Base-by-base conservation (phyloP, 2,113 vertebrate species). In the Hucho hucho region DNA sequence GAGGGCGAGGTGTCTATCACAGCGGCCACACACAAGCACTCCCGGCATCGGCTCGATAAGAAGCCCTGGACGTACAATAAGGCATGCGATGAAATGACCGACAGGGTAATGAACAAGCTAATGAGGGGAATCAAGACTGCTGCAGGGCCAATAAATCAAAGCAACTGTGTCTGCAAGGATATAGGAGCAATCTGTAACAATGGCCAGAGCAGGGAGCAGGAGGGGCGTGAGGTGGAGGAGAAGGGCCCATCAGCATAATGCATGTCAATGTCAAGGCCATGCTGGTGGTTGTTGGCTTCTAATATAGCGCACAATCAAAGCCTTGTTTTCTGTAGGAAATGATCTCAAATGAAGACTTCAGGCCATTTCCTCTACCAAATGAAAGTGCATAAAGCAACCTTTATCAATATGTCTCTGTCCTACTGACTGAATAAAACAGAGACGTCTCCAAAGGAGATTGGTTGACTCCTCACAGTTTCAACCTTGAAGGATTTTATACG, bases 21-120 rank as follows among this genome's bases (percentile, higher is more conserved):
- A 43, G 37, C 2, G 26, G 9, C 59, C 20, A 29, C n/a, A 25
- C 13, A 6, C 12, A n/a, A 20, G 32, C 37, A 6, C 18, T 9
- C 24, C 16, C 32, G 4, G 18, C 3, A 64, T 58, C 70, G 13
- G 75, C 75, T 83, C 80, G 71, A 81, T 88, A 84, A 86, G 87
- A 77, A 77, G n/a, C 58, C n/a, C 61, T 59, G 18, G 29, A 76
- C 6, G 75, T 74, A 79, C 81, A 84, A 84, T 86, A 82, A 75
- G 79, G 82, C 70, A 76, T 75, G 29, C 78, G 67, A 67, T 75
- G 80, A 83, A 78, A 88, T 89, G 87, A 88, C 88, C 81, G 80
- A 87, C 85, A 75, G 88, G 9, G 83, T 89, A 88, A 91, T 90
- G 87, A 88, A 89, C 77, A 79, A 90, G 85, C 88, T 91, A 92